Percentiles rank a stretch among this genome's conserved stretches.
These are phyloP conservation scores for Sinocyclocheilus anophthalmus DNA, from an alignment of 2,113 vertebrate species.

Conservation along the genomic window DNA sequence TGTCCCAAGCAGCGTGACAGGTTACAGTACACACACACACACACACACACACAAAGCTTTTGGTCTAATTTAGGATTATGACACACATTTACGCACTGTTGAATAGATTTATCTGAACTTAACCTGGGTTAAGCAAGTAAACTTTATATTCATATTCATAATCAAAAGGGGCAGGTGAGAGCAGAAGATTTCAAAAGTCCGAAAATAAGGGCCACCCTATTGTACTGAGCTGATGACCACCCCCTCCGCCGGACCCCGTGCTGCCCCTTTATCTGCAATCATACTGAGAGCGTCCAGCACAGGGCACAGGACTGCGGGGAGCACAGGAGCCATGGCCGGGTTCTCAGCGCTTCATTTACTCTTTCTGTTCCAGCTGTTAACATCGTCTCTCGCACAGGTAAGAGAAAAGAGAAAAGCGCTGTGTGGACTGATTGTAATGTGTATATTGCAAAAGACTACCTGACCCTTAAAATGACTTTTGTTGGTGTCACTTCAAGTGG, in stretches of 20 bases:
- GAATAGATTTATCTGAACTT: no score
- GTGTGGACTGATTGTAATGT: no score
- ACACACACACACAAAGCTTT: no score
- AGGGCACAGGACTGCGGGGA: slow-evolving; percentile 39
- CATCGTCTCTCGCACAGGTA: slow-evolving; percentile 83
- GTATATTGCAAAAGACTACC: background rate
- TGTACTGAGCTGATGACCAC: background rate
- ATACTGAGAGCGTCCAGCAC: slow-evolving; percentile 65
- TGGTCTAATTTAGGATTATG: no score
- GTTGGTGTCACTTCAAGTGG: background rate
- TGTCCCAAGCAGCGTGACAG: no score
- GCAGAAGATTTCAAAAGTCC: no score
- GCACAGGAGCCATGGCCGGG: slow-evolving; percentile 76
- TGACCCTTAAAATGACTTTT: background rate
- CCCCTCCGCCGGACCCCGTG: slow-evolving; percentile 54
- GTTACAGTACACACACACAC: no score
- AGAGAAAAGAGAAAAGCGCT: slow-evolving; percentile 48
- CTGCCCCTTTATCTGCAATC: slow-evolving; percentile 73
- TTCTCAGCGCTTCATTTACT: slow-evolving; percentile 79
- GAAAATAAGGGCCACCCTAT: no score
- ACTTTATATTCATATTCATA: no score
- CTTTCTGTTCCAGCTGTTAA: slow-evolving; percentile 81
- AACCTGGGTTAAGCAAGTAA: no score
- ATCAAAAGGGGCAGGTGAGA: no score
- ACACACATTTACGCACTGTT: no score